phyloP scores from a whole-genome alignment of 92 coral and sea anemone species.

The Porites evermanni region DNA sequence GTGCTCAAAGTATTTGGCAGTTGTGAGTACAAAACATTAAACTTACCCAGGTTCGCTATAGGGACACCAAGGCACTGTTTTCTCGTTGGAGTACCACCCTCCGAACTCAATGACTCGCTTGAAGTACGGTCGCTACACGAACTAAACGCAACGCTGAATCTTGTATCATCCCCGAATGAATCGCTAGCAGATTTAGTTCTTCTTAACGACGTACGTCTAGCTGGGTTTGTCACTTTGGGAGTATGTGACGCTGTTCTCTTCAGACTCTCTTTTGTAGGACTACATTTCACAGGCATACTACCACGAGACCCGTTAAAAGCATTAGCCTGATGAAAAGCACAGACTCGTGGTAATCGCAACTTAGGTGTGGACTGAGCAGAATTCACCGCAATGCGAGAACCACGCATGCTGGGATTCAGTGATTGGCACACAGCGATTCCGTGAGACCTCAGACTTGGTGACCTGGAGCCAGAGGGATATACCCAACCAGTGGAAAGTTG shows the following conservation, averaged over 20 bases:
- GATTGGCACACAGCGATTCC: conserved; percentile 36
- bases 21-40: neutral
- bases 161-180: conserved; percentile 75
- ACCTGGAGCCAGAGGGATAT: conserved; percentile 55
- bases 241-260: conserved; percentile 88
- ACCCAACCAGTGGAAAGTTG: conserved; percentile 45
- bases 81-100: conserved; percentile 51
- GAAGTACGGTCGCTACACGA: conserved; percentile 74
- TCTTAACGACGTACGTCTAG: conserved; percentile 59
- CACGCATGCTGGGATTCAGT: conserved; percentile 66
- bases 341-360: conserved; percentile 68
- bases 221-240: conserved; percentile 67
- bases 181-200: conserved; percentile 78
- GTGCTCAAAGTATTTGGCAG: too few species aligned
- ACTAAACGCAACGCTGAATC: conserved; percentile 80
- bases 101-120: conserved; percentile 82
- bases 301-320: conserved; percentile 46
- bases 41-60: conserved; percentile 55
- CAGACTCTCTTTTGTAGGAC: conserved; percentile 54
- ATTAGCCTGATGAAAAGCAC: conserved; percentile 57
- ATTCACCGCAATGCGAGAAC: conserved; percentile 61
- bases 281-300: conserved; percentile 11
- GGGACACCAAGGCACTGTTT: conserved; percentile 45
- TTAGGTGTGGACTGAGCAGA: conserved; percentile 87
- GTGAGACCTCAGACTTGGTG: conserved; percentile 65